These are phyloP conservation scores for Lophotriccus pileatus DNA, from an alignment of 2,797 vertebrate species.

Conservation along the genomic window DNA sequence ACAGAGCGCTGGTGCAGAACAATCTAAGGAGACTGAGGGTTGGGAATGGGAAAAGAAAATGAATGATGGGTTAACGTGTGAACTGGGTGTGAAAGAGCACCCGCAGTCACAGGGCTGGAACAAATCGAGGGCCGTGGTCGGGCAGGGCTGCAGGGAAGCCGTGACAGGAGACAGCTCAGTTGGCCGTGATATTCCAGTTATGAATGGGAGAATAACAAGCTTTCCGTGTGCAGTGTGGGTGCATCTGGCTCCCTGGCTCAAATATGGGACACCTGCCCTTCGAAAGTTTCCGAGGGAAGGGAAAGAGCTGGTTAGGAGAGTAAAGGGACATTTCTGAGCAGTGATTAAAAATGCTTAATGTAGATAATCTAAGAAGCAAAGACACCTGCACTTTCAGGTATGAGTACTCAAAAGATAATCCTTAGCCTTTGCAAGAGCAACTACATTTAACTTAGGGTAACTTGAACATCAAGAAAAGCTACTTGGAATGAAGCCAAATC, in stretches of 20 bases:
- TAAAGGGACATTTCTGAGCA: neutral
- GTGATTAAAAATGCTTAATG: neutral
- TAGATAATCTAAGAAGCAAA: neutral
- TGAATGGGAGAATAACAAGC: neutral
- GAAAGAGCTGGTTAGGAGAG: neutral
- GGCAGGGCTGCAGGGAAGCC: neutral
- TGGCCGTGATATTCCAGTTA: accelerated
- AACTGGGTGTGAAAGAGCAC: neutral
- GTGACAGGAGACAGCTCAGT: neutral
- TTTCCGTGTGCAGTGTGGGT: neutral
- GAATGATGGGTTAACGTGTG: neutral
- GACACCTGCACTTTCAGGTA: neutral
- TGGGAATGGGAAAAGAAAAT: neutral
- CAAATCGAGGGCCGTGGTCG: neutral
- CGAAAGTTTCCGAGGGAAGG: neutral
- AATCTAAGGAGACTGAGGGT: neutral
- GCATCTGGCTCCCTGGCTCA: neutral
- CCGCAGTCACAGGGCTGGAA: neutral
- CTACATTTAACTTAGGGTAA: neutral
- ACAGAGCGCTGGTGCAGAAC: neutral
- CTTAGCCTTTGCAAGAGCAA: neutral
- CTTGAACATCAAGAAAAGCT: neutral
- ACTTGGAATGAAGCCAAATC: neutral
- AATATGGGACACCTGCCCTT: neutral
- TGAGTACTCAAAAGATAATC: neutral